Percentiles rank a stretch among this genome's conserved stretches.
Evolutionary conservation across 2,797 vertebrate species (phyloP).

Genomic region (Ibycter americanus): DNA sequence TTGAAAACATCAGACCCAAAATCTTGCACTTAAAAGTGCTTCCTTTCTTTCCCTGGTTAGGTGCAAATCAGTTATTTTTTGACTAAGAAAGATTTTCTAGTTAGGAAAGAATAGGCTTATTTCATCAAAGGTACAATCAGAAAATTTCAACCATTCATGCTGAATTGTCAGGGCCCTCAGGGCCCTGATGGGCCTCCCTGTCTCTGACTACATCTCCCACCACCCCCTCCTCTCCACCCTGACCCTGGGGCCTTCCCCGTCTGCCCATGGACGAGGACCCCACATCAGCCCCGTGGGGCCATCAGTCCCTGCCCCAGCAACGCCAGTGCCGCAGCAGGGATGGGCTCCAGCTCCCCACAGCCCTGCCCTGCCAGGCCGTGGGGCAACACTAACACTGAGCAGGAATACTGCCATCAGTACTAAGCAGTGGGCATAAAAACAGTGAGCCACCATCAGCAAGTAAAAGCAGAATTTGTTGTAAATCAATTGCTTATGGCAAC

Average conservation of each 20-base stretch:
- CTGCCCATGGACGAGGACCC: fast-evolving
- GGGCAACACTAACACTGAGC: neutral
- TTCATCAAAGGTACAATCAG: neutral
- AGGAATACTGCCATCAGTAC: neutral
- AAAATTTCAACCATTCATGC: neutral
- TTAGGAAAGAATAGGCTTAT: neutral
- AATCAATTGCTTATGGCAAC: neutral
- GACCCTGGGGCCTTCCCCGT: fast-evolving
- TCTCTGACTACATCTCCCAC: neutral
- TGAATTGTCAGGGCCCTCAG: neutral
- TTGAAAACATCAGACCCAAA: neutral
- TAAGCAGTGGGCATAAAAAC: neutral
- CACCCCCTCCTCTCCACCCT: fast-evolving
- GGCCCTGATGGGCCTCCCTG: neutral
- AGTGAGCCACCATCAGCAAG: neutral
- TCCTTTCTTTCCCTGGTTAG: neutral
- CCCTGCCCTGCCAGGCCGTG: neutral
- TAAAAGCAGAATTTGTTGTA: neutral
- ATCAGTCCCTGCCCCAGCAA: fast-evolving
- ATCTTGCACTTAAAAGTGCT: neutral
- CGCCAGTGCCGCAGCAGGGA: neutral
- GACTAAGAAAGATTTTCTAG: neutral
- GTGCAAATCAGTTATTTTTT: neutral
- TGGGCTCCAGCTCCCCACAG: neutral
- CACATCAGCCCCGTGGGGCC: fast-evolving